These are phyloP conservation scores for Mya arenaria DNA, from an alignment of 1,140 invertebrate genomes.

Conservation along the genomic window DNA sequence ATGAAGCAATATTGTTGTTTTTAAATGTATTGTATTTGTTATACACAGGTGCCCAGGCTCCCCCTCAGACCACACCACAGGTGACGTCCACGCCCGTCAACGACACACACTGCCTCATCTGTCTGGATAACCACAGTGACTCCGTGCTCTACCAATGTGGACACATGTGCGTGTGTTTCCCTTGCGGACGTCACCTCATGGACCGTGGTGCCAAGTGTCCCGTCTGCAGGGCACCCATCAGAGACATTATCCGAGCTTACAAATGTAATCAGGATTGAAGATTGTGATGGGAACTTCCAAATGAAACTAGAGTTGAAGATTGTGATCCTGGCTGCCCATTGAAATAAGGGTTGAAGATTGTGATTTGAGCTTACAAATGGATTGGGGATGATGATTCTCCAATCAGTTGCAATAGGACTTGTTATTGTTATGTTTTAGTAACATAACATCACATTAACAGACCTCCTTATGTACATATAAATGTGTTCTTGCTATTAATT, in stretches of 20 bases:
- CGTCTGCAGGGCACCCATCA: slow-evolving; percentile 80
- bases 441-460: too few relatives aligned
- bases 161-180: slow-evolving; percentile 79
- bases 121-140: slow-evolving; percentile 76
- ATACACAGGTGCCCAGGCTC: slow-evolving; percentile 10
- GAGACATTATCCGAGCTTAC: slow-evolving; percentile 78
- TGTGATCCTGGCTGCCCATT: too few relatives aligned
- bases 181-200: slow-evolving; percentile 75
- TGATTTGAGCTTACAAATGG: too few relatives aligned
- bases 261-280: slow-evolving; percentile 72
- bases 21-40: neutral
- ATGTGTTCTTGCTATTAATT: too few relatives aligned
- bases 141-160: slow-evolving; percentile 81
- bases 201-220: slow-evolving; percentile 73
- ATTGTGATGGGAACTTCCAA: too few relatives aligned
- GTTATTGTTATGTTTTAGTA: too few relatives aligned
- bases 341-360: too few relatives aligned
- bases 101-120: slow-evolving; percentile 78
- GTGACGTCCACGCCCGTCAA: slow-evolving; percentile 63
- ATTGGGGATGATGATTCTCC: too few relatives aligned
- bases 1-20: neutral
- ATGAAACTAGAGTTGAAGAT: too few relatives aligned
- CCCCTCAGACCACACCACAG: neutral
- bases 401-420: too few relatives aligned
- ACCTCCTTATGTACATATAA: too few relatives aligned